phyloP scores from a whole-genome alignment of 2,113 vertebrate species.

The Speoplatyrhinus poulsoni region DNA sequence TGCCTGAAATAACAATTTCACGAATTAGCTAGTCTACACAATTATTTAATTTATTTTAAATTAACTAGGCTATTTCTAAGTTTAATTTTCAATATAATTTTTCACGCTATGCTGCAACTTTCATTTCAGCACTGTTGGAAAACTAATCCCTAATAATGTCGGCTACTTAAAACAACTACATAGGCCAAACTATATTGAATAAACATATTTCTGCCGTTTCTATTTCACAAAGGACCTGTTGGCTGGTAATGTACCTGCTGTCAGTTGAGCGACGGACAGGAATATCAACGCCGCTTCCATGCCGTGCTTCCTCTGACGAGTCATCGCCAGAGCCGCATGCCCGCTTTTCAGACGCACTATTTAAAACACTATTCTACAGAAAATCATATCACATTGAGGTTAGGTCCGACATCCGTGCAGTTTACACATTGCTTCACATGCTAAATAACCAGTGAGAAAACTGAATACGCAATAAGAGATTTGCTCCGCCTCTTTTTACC shows the following conservation, averaged over 20 bases:
- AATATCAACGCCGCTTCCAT: slow-evolving; percentile 69
- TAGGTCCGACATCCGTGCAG: slow-evolving; percentile 25
- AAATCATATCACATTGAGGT: slow-evolving; percentile 25
- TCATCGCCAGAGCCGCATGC: slow-evolving; percentile 70
- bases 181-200: too few species aligned
- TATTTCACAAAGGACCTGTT: background rate
- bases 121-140: too few species aligned
- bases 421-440: slow-evolving; percentile 29
- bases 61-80: too few species aligned
- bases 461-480: slow-evolving; percentile 38
- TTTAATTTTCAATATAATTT: too few species aligned
- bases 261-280: slow-evolving; percentile 67
- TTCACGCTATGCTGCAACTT: too few species aligned
- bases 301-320: slow-evolving; percentile 58
- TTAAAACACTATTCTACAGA: slow-evolving; percentile 21
- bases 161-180: too few species aligned
- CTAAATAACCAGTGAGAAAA: slow-evolving; percentile 37
- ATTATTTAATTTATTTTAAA: too few species aligned
- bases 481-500: slow-evolving; percentile 69
- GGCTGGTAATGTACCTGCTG: slow-evolving; percentile 63
- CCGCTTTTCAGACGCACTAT: slow-evolving; percentile 32
- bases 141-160: too few species aligned
- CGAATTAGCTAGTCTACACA: too few species aligned
- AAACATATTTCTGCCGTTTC: too few species aligned
- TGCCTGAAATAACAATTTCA: too few species aligned